Evolutionary conservation across 2,888 invertebrate species (phyloP).

Genomic region (Ferrisia virgata): DNA sequence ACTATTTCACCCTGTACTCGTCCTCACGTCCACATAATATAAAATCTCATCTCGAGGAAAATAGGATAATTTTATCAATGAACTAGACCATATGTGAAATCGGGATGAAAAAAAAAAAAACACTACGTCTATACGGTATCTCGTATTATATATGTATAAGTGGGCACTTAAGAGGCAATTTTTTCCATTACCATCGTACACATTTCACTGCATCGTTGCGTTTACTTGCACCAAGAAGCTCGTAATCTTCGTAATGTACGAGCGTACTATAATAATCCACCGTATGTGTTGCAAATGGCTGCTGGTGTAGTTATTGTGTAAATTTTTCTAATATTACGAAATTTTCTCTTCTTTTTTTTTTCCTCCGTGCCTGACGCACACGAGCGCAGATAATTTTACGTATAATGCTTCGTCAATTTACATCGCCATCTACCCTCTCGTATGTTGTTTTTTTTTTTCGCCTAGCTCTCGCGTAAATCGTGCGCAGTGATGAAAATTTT

Average conservation of each 20-base stretch:
- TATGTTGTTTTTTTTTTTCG: background rate
- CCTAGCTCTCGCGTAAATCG: background rate
- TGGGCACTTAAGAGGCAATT: background rate
- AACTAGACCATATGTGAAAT: background rate
- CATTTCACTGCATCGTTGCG: constrained; percentile 4
- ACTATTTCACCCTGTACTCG: background rate
- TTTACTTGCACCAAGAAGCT: background rate
- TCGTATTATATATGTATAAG: background rate
- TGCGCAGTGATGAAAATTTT: background rate
- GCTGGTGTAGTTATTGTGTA: background rate
- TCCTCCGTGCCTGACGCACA: background rate
- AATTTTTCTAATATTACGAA: background rate
- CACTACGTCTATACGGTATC: no score
- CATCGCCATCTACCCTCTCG: background rate
- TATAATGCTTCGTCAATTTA: background rate
- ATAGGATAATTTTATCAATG: background rate
- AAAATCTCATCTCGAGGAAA: background rate
- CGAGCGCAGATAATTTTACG: background rate
- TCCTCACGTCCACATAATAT: background rate
- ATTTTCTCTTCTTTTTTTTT: background rate
- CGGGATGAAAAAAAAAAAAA: background rate
- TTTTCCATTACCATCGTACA: background rate
- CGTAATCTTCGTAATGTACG: background rate
- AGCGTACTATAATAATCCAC: background rate
- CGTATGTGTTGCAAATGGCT: background rate